Evolutionary conservation across 2,797 vertebrate species (phyloP).

Genomic region (Epinephelus malabaricus): DNA sequence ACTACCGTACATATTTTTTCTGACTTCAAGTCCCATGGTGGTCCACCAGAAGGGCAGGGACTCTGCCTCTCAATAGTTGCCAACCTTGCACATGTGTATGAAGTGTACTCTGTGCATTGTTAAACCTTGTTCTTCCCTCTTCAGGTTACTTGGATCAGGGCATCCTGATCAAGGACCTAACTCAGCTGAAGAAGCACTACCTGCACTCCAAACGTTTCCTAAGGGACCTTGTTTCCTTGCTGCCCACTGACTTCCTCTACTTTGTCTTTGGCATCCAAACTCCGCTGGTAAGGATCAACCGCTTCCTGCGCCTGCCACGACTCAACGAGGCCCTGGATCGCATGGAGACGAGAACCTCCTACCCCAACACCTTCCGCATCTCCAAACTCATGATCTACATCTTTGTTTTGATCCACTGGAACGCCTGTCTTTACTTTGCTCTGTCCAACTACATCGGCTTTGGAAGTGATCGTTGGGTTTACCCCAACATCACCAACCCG

Average conservation of each 20-base stretch:
- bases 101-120: not conserved
- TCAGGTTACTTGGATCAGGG: slow-evolving; percentile 94
- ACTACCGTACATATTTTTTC: too few species aligned
- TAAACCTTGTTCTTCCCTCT: slow-evolving; percentile 22
- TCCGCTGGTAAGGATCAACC: slow-evolving; percentile 89
- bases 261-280: slow-evolving; percentile 81
- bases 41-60: too few species aligned
- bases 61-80: too few species aligned
- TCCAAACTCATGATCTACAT: slow-evolving; percentile 93
- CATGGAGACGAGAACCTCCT: slow-evolving; percentile 90
- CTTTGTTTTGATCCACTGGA: slow-evolving; percentile 93
- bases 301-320: slow-evolving; percentile 87
- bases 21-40: too few species aligned
- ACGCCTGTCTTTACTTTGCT: slow-evolving; percentile 93
- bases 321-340: slow-evolving; percentile 91
- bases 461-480: slow-evolving; percentile 91
- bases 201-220: slow-evolving; percentile 85
- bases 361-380: slow-evolving; percentile 92
- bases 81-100: too few species aligned
- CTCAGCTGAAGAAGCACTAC: slow-evolving; percentile 82
- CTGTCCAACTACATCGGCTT: slow-evolving; percentile 90
- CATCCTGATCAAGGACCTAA: slow-evolving; percentile 87
- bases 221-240: slow-evolving; percentile 86
- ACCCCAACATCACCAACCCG: slow-evolving; percentile 85
- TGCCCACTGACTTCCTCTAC: slow-evolving; percentile 92